Percentiles rank a stretch among this genome's conserved stretches.
These are phyloP conservation scores for Heliconius charithonia DNA, from an alignment of 2,888 invertebrate genomes.

Conservation along the genomic window DNA sequence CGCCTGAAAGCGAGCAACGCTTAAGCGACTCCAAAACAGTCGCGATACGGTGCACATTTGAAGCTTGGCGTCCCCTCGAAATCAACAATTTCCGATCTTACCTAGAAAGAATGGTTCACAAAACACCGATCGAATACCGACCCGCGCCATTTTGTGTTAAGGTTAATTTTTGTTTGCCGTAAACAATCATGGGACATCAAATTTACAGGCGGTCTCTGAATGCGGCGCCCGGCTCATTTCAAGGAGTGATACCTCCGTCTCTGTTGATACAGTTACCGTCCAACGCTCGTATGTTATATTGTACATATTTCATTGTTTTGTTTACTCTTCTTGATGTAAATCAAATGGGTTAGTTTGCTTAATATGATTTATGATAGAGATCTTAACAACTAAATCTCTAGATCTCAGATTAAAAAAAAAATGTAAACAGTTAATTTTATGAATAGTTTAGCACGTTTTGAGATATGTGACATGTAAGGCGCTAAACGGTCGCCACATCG, in stretches of 20 bases:
- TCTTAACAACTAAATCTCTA: not conserved
- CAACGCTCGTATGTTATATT: constrained; percentile 19
- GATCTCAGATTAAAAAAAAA: not conserved
- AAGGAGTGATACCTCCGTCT: constrained; percentile 74
- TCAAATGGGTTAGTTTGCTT: not conserved
- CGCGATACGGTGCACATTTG: constrained; percentile 74
- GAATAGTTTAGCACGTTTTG: constrained; percentile 12
- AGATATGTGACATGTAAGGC: not conserved
- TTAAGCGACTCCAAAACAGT: constrained; percentile 71
- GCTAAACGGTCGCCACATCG: constrained; percentile 58
- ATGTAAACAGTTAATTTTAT: not conserved
- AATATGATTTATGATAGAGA: not conserved
- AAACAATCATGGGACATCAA: constrained; percentile 70
- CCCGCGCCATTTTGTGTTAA: constrained; percentile 63
- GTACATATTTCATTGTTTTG: constrained; percentile 12
- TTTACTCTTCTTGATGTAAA: not conserved
- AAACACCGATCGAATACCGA: constrained; percentile 61
- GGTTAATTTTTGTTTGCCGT: constrained; percentile 67
- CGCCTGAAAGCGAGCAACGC: constrained; percentile 64
- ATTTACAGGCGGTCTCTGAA: constrained; percentile 74
- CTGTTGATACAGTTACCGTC: constrained; percentile 63
- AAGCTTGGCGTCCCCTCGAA: constrained; percentile 66
- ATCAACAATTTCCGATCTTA: constrained; percentile 76
- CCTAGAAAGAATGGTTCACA: constrained; percentile 60
- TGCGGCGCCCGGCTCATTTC: constrained; percentile 70